phyloP scores from a whole-genome alignment of 2,797 vertebrate species.

The Neopelma chrysocephalum region DNA sequence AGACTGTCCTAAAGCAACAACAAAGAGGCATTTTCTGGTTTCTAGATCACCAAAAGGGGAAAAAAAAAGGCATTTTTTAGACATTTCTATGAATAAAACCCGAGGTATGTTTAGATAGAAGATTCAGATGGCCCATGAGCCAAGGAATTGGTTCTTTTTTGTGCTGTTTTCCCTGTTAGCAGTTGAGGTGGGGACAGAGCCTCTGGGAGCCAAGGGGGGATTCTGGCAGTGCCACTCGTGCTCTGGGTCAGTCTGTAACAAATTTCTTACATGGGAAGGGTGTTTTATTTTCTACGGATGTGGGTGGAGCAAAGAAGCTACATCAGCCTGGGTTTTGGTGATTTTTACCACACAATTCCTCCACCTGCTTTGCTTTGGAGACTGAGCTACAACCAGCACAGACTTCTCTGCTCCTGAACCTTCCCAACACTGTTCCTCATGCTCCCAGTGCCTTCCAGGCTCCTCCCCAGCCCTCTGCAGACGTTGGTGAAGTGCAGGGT shows the following conservation, averaged over 20 bases:
- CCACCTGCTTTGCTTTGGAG: background rate
- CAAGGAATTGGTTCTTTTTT: background rate
- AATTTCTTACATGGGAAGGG: background rate
- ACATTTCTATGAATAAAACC: slow-evolving; percentile 36
- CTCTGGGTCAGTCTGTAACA: slow-evolving; percentile 9
- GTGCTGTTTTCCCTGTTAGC: slow-evolving; percentile 40
- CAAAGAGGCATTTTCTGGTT: background rate
- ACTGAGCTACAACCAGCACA: background rate
- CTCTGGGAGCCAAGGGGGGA: background rate
- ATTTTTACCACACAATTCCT: background rate
- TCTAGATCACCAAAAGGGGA: background rate
- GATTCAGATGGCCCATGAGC: slow-evolving; percentile 28
- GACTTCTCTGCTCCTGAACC: background rate
- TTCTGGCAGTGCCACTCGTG: background rate
- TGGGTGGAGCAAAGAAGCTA: background rate
- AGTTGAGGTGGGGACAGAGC: background rate
- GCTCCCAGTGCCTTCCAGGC: background rate
- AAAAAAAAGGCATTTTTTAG: background rate
- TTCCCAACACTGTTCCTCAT: background rate
- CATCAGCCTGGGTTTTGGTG: background rate
- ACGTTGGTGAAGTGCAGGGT: background rate
- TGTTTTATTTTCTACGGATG: slow-evolving; percentile 31
- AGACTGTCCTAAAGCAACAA: background rate
- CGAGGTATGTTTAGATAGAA: slow-evolving; percentile 40
- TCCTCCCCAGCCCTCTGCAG: background rate